A percentile compares a stretch with the other conserved stretches of the same genome.
Conservation (phyloP, 2,888 invertebrate species). For the Mythimna loreyi region DNA sequence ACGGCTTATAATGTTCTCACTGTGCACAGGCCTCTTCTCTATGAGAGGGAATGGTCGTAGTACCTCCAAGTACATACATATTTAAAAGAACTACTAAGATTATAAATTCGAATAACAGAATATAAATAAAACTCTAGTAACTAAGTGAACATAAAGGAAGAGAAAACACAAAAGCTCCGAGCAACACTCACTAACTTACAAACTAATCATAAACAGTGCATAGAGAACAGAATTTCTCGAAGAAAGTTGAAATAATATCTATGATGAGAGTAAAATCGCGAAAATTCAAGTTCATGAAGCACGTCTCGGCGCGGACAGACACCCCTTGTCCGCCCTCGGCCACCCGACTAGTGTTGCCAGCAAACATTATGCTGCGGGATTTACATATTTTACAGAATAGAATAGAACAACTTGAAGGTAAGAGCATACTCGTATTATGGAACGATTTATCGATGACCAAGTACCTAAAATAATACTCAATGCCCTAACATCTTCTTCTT, state of each 20-base stretch:
- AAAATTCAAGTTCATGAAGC: constrained; percentile 70
- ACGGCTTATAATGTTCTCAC: too few relatives aligned
- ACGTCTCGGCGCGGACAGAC: constrained; percentile 52
- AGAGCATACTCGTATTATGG: background rate
- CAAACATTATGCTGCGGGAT: constrained; percentile 33
- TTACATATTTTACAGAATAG: constrained; percentile 31
- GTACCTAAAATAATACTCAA: too few relatives aligned
- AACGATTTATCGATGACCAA: background rate
- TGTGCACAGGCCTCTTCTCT: too few relatives aligned
- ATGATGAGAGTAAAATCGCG: constrained; percentile 60
- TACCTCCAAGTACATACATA: too few relatives aligned
- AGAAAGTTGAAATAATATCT: constrained; percentile 64
- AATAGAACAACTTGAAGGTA: constrained; percentile 22
- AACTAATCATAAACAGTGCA: constrained; percentile 53
- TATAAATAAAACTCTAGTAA: background rate
- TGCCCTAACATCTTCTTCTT: too few relatives aligned
- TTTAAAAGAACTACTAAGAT: background rate
- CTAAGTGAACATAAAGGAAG: background rate
- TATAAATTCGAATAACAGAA: background rate
- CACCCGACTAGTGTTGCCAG: constrained; percentile 50
- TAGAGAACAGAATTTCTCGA: constrained; percentile 35
- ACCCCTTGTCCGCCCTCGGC: constrained; percentile 29
- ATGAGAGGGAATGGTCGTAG: too few relatives aligned
- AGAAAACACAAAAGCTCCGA: constrained; percentile 12
- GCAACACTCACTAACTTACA: constrained; percentile 27